Evolutionary conservation across 2,113 vertebrate species (phyloP), one percentile per base, ranked within the genome.

Genomic region (Grammomys dolichurus): DNA sequence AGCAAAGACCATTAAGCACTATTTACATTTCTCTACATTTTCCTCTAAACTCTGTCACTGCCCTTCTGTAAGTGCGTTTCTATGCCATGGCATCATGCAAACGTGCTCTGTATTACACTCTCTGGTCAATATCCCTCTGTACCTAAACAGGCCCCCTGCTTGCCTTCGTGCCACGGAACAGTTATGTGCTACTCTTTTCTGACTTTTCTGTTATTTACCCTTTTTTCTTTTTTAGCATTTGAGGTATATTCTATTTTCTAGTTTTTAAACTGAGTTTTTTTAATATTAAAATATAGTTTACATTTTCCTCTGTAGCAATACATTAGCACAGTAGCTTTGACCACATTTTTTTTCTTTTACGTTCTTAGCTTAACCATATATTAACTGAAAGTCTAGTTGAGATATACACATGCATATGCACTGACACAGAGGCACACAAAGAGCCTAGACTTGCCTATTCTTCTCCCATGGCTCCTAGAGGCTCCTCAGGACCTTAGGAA

Each of bases 211-310:
- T 22, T 81, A 24, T 77, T 82, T 8, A 1, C 12, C 8, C 24
- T 54, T 7, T 65, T 43, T 28, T 28, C 24, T 1, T 22, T 72
- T 75, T 94, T 63, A 54, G 7, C 28, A 77, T 54, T 82, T 77
- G 13, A 22, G n/a, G 5, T 67, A 0, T 43, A 12, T 26, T 5
- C 5, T 92, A 78, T 4, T 73, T 97, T 96, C 73, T 82, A 28
- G 36, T 89, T 92, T 92, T 95, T 93, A 91, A 97, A 72, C 24
- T 24, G 54, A 87, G n/a, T 67, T 91, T 67, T 95, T 90, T 93
- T 65, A 87, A 69, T 82, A 63, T 54, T 31, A 20, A 73, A 26
- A 46, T 58, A 73, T 7, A 78, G 77, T 93, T 89, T 91, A 56
- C 51, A 77, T 40, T 93, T 93, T 87, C 46, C 40, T 92, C 19